These are phyloP conservation scores for Brotula barbata DNA, from an alignment of 2,797 vertebrate genomes.

Conservation along the genomic window DNA sequence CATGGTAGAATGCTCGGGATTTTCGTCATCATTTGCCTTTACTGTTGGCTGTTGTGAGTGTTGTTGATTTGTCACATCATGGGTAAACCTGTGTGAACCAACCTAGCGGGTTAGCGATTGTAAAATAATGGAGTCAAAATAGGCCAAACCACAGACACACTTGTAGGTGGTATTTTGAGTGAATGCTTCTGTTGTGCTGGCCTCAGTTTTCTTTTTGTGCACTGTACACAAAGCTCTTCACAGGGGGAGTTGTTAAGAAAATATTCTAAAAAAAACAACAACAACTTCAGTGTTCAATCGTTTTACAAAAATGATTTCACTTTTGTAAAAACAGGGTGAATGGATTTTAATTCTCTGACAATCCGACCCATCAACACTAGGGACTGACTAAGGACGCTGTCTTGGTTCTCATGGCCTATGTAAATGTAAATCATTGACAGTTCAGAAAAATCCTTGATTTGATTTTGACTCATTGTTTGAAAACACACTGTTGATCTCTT, in stretches of 20 bases:
- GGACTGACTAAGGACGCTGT: no score
- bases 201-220: not conserved
- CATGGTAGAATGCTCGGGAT: not conserved
- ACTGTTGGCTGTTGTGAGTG: not conserved
- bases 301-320: no score
- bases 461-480: no score
- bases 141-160: slow-evolving; percentile 32
- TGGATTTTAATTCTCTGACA: no score
- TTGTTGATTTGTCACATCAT: slow-evolving; percentile 5
- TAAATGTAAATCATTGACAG: no score
- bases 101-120: not conserved
- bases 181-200: not conserved
- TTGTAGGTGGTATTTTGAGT: slow-evolving; percentile 10
- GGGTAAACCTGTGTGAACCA: slow-evolving; percentile 17
- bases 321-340: no score
- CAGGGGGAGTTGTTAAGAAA: slow-evolving; percentile 6
- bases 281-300: no score
- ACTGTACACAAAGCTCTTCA: not conserved
- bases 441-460: no score
- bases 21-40: slow-evolving; percentile 10
- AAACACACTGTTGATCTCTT: no score
- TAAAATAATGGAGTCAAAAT: slow-evolving; percentile 27
- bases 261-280: no score
- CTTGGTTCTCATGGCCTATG: no score
- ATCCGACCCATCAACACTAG: no score